Evolutionary conservation across 2,113 vertebrate species (phyloP), one percentile per base, ranked within the genome.

Genomic region (Malurus alboscapulatus): DNA sequence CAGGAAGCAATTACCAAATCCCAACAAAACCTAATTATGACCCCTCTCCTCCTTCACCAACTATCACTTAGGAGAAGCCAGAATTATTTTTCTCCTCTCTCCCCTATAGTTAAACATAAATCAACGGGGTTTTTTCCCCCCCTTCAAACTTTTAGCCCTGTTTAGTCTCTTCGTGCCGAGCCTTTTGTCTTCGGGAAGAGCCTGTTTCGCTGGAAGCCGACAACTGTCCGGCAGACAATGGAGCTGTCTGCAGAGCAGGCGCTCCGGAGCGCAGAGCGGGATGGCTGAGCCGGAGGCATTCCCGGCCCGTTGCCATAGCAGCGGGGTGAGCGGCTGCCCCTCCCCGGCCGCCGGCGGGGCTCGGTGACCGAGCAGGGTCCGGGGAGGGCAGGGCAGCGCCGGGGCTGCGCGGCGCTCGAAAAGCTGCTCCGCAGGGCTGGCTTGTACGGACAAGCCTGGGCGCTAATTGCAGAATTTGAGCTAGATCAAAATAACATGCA

Each of bases 221-320:
- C 90, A 87, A 85, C 67, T 38, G 78, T 76, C 76, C 58, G 32
- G 76, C 54, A 94, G 85, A 97, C 95, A 97, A 96, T 95, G 76
- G 93, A 91, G 92, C 96, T 26, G 79, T 90, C 93, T 57, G 91
- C 95, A 86, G 34, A 36, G 20, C 59, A 21, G 87, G 61, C 93
- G 58, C 87, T 75, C 2, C 29, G 29, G 78, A 67, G 62, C 20
- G 44, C 88, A 69, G 80, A 91, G 80, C 69, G 72, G 38, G 9
- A 87, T 20, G 87, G 84, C 54, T 17, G 82, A 16, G 63, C 65
- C 96, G 42, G 45, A 44, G 50, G 85, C 95, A 96, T 92, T 96
- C 85, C 94, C 92, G 82, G 95, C 88, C 92, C 63, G 97, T 97
- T 97, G 97, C 98, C 96, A 97, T 96, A 84, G 97, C 92, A 98